A percentile compares a stretch with the other conserved stretches of the same genome.
Evolutionary conservation across 2,888 invertebrate genomes (phyloP).

Genomic region (Drosophila neoperkinsi): DNA sequence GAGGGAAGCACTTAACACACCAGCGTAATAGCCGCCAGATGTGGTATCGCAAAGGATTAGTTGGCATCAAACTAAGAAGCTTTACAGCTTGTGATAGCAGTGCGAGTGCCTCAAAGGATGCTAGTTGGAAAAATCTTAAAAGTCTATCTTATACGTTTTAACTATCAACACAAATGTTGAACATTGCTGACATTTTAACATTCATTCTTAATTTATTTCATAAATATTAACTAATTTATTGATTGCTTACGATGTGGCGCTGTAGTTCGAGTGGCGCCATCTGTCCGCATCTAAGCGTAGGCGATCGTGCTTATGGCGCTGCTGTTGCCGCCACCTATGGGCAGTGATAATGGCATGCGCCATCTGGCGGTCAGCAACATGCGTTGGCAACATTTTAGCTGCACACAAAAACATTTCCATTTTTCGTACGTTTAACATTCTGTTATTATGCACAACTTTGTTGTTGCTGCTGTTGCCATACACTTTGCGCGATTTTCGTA

Average conservation of each 20-base stretch:
- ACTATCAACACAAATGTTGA: not conserved
- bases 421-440: constrained; percentile 28
- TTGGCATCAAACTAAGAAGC: constrained; percentile 44
- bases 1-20: constrained; percentile 37
- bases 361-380: constrained; percentile 51
- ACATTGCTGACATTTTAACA: not conserved
- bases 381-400: constrained; percentile 34
- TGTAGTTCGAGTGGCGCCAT: constrained; percentile 29
- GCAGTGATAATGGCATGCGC: constrained; percentile 26
- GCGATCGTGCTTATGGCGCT: constrained; percentile 14
- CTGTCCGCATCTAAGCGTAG: not conserved
- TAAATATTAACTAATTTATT: not conserved
- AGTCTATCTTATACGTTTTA: not conserved
- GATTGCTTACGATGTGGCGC: constrained; percentile 23
- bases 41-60: constrained; percentile 27
- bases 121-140: not conserved
- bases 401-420: constrained; percentile 23
- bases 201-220: not conserved
- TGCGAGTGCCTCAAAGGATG: not conserved
- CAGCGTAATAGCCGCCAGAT: constrained; percentile 18
- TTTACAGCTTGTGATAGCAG: constrained; percentile 28
- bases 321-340: constrained; percentile 40
- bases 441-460: constrained; percentile 31
- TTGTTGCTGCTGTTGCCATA: constrained; percentile 14
- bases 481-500: constrained; percentile 50